phyloP scores from a whole-genome alignment of 2,113 vertebrate species.

The Pseudonaja textilis region DNA sequence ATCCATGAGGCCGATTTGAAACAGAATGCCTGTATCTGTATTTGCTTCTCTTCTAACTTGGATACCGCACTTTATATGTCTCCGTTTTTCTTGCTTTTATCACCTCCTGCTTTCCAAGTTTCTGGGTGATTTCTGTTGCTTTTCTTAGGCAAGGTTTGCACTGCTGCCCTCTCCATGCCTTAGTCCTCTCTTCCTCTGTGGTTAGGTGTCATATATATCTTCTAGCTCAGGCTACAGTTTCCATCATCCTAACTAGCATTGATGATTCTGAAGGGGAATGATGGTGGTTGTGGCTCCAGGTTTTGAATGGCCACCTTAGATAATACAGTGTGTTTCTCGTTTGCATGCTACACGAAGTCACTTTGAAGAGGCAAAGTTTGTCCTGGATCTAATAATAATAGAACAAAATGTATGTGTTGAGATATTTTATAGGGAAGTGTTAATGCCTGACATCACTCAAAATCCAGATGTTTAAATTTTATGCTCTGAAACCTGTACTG shows the following conservation, averaged over 20 bases:
- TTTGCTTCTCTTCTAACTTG: background rate
- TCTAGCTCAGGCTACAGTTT: background rate
- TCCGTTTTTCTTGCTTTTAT: background rate
- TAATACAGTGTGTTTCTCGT: background rate
- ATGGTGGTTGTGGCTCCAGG: background rate
- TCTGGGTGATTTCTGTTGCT: background rate
- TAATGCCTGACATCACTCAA: background rate
- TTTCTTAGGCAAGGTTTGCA: slow-evolving; percentile 6
- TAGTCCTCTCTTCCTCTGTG: background rate
- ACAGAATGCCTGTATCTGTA: slow-evolving; percentile 1
- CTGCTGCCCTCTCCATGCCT: background rate
- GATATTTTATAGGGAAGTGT: background rate
- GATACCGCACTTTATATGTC: background rate
- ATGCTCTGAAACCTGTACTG: background rate
- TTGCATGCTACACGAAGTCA: background rate
- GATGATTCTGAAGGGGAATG: background rate
- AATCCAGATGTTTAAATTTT: background rate
- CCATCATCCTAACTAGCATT: background rate
- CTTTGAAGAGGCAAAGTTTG: background rate
- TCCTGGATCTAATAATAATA: background rate
- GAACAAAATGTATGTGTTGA: background rate
- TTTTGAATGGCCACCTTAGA: background rate
- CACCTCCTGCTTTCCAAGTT: background rate
- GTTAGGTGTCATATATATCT: background rate
- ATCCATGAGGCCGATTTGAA: background rate